A percentile compares a stretch with the other conserved stretches of the same genome.
Conservation (phyloP, 2,113 vertebrate genomes). For the Ageneiosus marmoratus region DNA sequence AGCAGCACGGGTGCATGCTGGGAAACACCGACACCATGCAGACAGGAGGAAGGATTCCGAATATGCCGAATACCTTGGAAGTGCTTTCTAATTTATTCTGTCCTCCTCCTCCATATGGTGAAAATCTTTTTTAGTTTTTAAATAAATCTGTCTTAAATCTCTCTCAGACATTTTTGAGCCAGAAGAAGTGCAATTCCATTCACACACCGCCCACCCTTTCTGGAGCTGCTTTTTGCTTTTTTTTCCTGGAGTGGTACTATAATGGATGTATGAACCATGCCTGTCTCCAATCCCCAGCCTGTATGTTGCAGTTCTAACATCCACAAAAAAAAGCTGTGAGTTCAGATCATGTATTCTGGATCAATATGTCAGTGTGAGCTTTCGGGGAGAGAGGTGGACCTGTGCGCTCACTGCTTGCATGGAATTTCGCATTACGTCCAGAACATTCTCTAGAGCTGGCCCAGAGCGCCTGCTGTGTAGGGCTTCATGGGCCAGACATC, state of each 20-base stretch:
- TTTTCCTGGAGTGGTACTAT: conserved; percentile 81
- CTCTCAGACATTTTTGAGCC: conserved; percentile 67
- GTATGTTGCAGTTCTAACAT: conserved; percentile 67
- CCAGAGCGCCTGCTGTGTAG: conserved; percentile 75
- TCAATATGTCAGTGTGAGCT: conserved; percentile 59
- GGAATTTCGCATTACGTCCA: conserved; percentile 65
- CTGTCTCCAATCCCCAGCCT: conserved; percentile 58
- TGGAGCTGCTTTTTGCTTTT: conserved; percentile 73
- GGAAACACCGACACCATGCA: conserved; percentile 57
- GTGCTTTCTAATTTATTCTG: conserved; percentile 64
- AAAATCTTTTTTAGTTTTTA: conserved; percentile 38
- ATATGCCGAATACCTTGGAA: conserved; percentile 50
- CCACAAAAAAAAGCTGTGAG: conserved; percentile 80
- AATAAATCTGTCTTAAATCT: conserved; percentile 6
- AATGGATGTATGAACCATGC: conserved; percentile 73
- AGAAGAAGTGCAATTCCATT: conserved; percentile 69
- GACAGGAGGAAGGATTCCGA: conserved; percentile 45
- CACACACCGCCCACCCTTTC: conserved; percentile 62
- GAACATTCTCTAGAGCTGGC: conserved; percentile 50
- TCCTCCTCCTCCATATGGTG: conserved; percentile 11
- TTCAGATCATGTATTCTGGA: conserved; percentile 60
- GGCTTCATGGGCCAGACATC: conserved; percentile 65
- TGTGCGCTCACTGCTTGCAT: conserved; percentile 57
- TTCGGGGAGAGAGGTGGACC: conserved; percentile 59
- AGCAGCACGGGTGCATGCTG: conserved; percentile 51